Conservation (phyloP, 2,797 vertebrate species). For the Numenius phaeopus region DNA sequence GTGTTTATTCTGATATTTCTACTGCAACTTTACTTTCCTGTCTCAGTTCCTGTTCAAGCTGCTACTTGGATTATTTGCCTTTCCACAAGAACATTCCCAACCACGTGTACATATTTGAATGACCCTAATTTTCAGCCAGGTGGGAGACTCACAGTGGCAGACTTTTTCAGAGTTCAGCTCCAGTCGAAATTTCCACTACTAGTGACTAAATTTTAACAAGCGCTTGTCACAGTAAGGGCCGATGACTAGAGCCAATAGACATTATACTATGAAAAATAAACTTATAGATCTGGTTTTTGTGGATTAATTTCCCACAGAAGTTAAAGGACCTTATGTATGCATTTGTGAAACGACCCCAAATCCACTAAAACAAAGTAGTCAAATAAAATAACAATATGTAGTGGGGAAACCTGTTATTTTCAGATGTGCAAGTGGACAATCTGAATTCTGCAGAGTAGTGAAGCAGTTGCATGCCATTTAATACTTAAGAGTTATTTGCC, state of each 20-base stretch:
- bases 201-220: not conserved
- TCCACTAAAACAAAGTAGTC: not conserved
- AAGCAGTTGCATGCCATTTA: not conserved
- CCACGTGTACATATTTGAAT: not conserved
- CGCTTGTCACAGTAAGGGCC: not conserved
- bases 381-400: not conserved
- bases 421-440: not conserved
- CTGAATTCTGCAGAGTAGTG: not conserved
- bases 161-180: not conserved
- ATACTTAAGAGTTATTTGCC: not conserved
- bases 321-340: not conserved
- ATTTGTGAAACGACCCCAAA: not conserved
- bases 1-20: not conserved
- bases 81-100: not conserved
- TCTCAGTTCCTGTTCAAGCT: not conserved
- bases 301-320: not conserved
- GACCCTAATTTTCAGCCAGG: not conserved
- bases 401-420: not conserved
- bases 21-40: not conserved
- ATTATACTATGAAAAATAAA: not conserved
- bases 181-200: not conserved
- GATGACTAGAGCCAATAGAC: not conserved
- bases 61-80: not conserved
- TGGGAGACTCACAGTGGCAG: not conserved
- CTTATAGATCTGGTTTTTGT: rapidly evolving